Evolutionary conservation across 2,113 vertebrate species (phyloP), one percentile per base, ranked within the genome.

Genomic region (Verasper variegatus): DNA sequence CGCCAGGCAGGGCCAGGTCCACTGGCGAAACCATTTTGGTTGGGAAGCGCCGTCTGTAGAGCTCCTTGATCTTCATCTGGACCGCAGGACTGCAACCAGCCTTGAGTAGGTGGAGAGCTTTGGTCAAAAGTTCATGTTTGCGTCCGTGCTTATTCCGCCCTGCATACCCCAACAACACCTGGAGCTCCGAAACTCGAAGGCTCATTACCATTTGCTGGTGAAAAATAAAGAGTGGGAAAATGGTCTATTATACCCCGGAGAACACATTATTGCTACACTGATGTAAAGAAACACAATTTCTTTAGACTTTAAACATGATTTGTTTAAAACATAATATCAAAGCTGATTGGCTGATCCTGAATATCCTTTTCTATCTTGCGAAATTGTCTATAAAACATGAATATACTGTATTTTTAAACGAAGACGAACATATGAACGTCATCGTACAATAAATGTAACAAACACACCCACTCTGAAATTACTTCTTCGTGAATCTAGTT

Each of bases 131-230:
- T 97, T 99, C 98, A 92, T 99, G 98, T 95, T 99, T 99, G 83
- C 98, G 96, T 42, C 98, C 98, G 94, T 99, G 98, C 91, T 99
- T 99, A 95, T 99, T 99, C 79, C 98, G 96, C 64, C 98, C 98
- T 18, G 98, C 98, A 93, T 99, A 99, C 72, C 98, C 97, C 95
- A 99, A 94, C 84, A 99, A 96, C 86, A 99, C 98, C 94, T 99
- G 98, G 85, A 99, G 96, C 91, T 99, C 98, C 89, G 98, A 99
- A 83, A 99, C 98, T 94, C 98, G 94, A 94, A 99, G 97, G 96
- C 98, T 99, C 97, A 99, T 99, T 92, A 99, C 97, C 98, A 99
- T 99, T 99, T 99, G 98, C 98, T 99, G 95, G 84, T 45, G 37
- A 52, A 84, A 87, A 82, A 79, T 8, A 8, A 71, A 90, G 56